Percentiles rank a stretch among this genome's conserved stretches.
phyloP scores from a whole-genome alignment of 2,113 vertebrate genomes.

The Gymnocephalus cernua region DNA sequence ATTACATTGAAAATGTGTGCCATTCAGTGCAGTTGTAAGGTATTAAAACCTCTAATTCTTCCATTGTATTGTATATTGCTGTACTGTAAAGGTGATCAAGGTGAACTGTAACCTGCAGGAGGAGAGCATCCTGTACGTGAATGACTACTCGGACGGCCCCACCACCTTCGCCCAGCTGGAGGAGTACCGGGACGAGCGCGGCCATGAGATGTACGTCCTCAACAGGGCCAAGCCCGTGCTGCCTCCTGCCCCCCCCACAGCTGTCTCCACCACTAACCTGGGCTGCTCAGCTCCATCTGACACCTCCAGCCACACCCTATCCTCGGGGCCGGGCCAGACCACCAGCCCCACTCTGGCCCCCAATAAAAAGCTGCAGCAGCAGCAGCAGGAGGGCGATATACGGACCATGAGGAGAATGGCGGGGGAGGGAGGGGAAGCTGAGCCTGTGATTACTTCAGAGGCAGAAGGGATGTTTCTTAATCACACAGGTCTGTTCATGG shows the following conservation, averaged over 20 bases:
- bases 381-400: slow-evolving; percentile 65
- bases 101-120: slow-evolving; percentile 71
- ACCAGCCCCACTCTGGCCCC: slow-evolving; percentile 61
- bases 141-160: slow-evolving; percentile 92
- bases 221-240: slow-evolving; percentile 89
- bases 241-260: slow-evolving; percentile 67
- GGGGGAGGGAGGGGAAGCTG: slow-evolving; percentile 82
- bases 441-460: slow-evolving; percentile 79
- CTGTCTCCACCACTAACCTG: slow-evolving; percentile 64
- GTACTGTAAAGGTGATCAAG: background rate
- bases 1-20: background rate
- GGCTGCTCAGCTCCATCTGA: slow-evolving; percentile 70
- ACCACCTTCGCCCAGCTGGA: slow-evolving; percentile 93
- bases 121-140: slow-evolving; percentile 90
- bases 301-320: slow-evolving; percentile 67
- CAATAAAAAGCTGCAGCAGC: slow-evolving; percentile 63
- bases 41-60: background rate
- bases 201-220: slow-evolving; percentile 94
- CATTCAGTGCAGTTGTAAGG: background rate
- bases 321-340: slow-evolving; percentile 51
- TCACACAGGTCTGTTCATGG: slow-evolving; percentile 84
- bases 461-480: slow-evolving; percentile 85
- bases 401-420: slow-evolving; percentile 77
- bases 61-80: background rate
- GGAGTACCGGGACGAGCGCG: slow-evolving; percentile 89